Conservation (phyloP, 2,888 invertebrate species). For the Cryptus armator region DNA sequence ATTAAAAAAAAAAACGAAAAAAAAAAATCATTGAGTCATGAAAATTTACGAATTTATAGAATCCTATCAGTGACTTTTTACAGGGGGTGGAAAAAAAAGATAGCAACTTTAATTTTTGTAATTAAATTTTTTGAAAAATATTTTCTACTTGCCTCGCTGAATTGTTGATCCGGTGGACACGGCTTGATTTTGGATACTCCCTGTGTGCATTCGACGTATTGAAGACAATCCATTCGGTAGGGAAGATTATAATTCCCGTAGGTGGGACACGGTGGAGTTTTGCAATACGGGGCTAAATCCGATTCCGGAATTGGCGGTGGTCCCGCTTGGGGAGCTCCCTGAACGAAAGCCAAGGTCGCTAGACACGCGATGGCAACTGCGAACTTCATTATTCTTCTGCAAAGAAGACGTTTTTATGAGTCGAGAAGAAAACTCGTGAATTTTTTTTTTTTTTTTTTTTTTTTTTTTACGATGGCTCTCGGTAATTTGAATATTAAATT, state of each 20-base stretch:
- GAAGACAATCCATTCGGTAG: conserved; percentile 72
- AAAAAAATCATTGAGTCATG: no score
- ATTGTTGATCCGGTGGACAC: conserved; percentile 70
- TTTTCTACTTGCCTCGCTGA: conserved; percentile 67
- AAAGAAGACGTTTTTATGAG: conserved; percentile 27
- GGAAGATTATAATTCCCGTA: conserved; percentile 49
- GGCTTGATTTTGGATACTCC: conserved; percentile 47
- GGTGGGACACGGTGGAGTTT: conserved; percentile 67
- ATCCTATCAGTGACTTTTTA: no score
- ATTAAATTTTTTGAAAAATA: conserved; percentile 1
- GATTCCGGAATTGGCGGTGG: conserved; percentile 48
- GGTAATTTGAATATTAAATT: not conserved
- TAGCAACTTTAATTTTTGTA: not conserved
- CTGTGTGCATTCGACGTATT: conserved; percentile 69
- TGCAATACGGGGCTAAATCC: conserved; percentile 60
- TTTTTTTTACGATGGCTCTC: not conserved
- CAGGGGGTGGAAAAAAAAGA: not conserved
- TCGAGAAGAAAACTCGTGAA: not conserved
- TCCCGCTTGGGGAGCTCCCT: conserved; percentile 64
- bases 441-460: not conserved
- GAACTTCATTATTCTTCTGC: conserved; percentile 57
- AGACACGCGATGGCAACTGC: conserved; percentile 44
- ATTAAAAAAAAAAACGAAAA: no score
- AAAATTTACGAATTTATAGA: no score
- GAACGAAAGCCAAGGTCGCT: conserved; percentile 42